Evolutionary conservation across 2,797 vertebrate genomes (phyloP).

Genomic region (Molossus molossus): DNA sequence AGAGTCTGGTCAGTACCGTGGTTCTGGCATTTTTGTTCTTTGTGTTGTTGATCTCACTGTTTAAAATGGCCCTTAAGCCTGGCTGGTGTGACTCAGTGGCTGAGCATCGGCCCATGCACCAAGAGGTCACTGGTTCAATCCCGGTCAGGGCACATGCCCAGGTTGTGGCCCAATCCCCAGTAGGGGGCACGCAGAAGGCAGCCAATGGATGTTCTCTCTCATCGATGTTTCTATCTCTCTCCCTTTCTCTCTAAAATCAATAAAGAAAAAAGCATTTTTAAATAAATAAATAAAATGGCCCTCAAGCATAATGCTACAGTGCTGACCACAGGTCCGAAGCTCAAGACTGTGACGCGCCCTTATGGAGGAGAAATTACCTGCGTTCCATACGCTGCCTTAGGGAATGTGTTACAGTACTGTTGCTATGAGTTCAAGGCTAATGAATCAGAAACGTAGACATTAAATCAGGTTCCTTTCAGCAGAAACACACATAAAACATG

Average conservation of each 20-base stretch:
- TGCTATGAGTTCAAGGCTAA: neutral
- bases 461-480: neutral
- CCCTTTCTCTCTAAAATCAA: too few relatives aligned
- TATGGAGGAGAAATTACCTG: neutral
- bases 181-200: too few relatives aligned
- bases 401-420: neutral
- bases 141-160: too few relatives aligned
- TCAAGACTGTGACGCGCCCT: neutral
- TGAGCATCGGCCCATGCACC: too few relatives aligned
- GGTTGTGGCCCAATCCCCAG: too few relatives aligned
- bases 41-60: neutral
- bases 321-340: neutral
- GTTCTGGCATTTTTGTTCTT: neutral
- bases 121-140: too few relatives aligned
- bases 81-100: too few relatives aligned
- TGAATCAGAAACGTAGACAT: neutral
- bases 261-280: too few relatives aligned
- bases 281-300: neutral
- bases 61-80: neutral
- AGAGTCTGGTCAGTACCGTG: accelerated
- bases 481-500: constrained; percentile 10
- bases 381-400: neutral
- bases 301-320: neutral
- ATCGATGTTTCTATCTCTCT: too few relatives aligned
- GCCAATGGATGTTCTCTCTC: too few relatives aligned